Evolutionary conservation across 2,797 vertebrate species (phyloP), one percentile per base, ranked within the genome.

Genomic region (Hydrocynus forskahlii): DNA sequence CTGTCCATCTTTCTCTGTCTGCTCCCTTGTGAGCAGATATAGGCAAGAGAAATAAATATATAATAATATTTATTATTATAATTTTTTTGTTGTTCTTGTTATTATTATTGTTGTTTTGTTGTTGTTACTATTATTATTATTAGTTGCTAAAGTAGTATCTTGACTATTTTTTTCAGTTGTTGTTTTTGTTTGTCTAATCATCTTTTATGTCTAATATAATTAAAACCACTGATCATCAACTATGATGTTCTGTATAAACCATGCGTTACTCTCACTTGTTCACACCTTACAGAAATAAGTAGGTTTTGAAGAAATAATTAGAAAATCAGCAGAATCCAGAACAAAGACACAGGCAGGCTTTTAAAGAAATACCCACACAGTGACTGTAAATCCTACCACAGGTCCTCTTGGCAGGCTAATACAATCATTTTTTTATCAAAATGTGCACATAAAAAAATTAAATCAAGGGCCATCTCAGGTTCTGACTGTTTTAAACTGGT

Each of bases 401-500:
- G 7, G 16, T 69, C 38, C 64, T 62, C 12, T 17, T 64, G 10
- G 25, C 14, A 64, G 62, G 13, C 62, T 40, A 29, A 64, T 64
- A 17, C 13, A 66, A 40, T 38, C 63, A 64, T 9, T 43, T 19
- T 64, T 6, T 2, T 17, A 38, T 21, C n/a, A 43, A 1, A 35
- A 25, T 67, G 4, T 6, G 54, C 25, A 38, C 55, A 69, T 76
- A 17, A 35, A 43, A 38, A 21, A 60, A 71, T 50, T 43, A 21
- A 40, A 48, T 16, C 16, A 10, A 48, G 23, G 54, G 77, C 66
- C 63, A 2, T 48, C 71, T 82, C 23, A 79, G 2, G 75, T 73
- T 84, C 43, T 7, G 35, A 29, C 16, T 16, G 81, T 80, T 82
- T 57, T 21, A 25, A 84, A 78, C 85, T 74, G 85, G 88, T 86